Percentiles rank a stretch among this genome's conserved stretches.
phyloP scores from a whole-genome alignment of 2,888 invertebrate species.

The Gymnocheta viridis region DNA sequence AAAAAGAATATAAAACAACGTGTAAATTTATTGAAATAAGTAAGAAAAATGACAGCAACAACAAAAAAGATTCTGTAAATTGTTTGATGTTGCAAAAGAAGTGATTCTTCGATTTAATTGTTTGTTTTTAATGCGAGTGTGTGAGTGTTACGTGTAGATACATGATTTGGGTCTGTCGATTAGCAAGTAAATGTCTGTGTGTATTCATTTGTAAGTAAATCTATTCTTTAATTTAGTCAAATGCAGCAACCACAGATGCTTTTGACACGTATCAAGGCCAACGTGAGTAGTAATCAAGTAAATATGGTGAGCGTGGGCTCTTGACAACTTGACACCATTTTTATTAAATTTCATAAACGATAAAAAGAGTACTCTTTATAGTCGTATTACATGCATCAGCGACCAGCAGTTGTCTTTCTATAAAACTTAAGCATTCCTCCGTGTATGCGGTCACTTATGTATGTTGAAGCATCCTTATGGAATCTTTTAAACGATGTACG shows the following conservation, averaged over 20 bases:
- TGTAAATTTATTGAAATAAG: neutral
- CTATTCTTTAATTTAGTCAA: slow-evolving; percentile 56
- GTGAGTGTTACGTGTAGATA: neutral
- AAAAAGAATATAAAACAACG: neutral
- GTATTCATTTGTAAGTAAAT: slow-evolving; percentile 39
- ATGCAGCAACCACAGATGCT: slow-evolving; percentile 73
- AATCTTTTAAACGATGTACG: slow-evolving; percentile 39
- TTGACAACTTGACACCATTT: slow-evolving; percentile 71
- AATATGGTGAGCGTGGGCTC: slow-evolving; percentile 65
- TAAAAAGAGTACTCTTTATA: slow-evolving; percentile 70
- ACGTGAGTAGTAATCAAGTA: slow-evolving; percentile 71
- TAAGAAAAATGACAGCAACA: neutral
- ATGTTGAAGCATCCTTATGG: slow-evolving; percentile 23
- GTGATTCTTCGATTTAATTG: neutral
- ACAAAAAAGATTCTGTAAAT: neutral
- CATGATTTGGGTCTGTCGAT: neutral
- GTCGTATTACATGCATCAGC: slow-evolving; percentile 39
- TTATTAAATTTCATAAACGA: slow-evolving; percentile 70
- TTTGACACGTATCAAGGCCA: slow-evolving; percentile 77
- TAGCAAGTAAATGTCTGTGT: neutral
- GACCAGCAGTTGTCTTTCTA: neutral
- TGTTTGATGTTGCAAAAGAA: slow-evolving; percentile 15
- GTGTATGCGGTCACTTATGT: neutral
- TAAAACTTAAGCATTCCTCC: neutral
- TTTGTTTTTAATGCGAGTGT: neutral